These are phyloP conservation scores for Styela clava DNA, from an alignment of 23 tunicate species.

Conservation along the genomic window DNA sequence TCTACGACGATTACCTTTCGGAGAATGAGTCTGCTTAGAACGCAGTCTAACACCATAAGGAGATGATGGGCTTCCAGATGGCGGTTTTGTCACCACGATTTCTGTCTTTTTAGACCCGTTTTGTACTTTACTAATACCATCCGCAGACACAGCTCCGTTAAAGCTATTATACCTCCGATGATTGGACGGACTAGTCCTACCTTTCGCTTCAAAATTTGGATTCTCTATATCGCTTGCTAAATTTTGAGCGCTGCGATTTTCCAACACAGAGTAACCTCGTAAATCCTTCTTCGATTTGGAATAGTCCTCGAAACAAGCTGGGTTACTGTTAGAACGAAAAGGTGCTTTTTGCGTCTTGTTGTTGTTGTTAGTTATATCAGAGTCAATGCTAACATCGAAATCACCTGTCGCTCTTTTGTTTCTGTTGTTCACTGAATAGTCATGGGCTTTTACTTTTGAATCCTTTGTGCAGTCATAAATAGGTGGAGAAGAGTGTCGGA, in stretches of 20 bases:
- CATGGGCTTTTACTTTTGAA: constrained; percentile 1
- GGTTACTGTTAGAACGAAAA: constrained; percentile 21
- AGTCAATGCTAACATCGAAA: neutral
- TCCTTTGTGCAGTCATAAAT: neutral
- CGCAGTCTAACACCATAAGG: constrained; percentile 23
- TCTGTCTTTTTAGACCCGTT: neutral
- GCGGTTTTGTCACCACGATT: constrained; percentile 5
- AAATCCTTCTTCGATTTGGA: constrained; percentile 3
- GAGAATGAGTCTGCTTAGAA: constrained; percentile 7
- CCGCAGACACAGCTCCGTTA: neutral
- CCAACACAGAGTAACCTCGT: neutral
- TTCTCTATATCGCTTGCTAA: neutral
- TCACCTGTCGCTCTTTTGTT: neutral
- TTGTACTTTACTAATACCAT: neutral
- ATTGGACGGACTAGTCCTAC: neutral
- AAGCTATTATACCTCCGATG: neutral
- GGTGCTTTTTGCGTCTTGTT: constrained; percentile 1
- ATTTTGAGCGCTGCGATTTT: neutral
- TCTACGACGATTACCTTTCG: neutral
- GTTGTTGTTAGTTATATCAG: neutral
- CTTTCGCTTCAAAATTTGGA: neutral
- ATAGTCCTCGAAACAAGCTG: constrained; percentile 18
- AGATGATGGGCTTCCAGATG: constrained; percentile 2
- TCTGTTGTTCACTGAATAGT: neutral
- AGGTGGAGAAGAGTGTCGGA: constrained; percentile 27